Evolutionary conservation across 2,888 invertebrate species (phyloP).

Genomic region (Lasius platythorax): DNA sequence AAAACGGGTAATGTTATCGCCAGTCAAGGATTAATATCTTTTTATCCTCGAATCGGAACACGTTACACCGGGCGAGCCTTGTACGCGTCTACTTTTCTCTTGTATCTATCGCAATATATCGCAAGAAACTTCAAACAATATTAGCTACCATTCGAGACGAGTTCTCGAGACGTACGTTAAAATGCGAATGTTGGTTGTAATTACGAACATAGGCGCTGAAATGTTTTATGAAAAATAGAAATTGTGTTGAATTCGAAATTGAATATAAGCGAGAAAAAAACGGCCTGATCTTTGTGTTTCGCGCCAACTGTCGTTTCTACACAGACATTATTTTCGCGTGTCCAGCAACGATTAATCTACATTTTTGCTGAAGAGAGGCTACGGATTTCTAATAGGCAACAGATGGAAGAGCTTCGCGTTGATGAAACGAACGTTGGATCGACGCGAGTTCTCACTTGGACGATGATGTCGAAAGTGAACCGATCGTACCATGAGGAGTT

Average conservation of each 20-base stretch:
- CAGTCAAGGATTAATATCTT: slow-evolving; percentile 20
- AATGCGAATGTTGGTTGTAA: not conserved
- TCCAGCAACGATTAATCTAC: not conserved
- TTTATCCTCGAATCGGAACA: not conserved
- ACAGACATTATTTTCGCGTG: not conserved
- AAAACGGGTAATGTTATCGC: slow-evolving; percentile 20
- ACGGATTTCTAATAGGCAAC: not conserved
- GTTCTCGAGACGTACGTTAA: slow-evolving; percentile 3
- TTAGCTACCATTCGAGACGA: not conserved
- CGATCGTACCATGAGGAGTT: not conserved
- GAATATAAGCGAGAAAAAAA: not conserved
- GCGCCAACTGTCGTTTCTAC: not conserved
- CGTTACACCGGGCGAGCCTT: not conserved
- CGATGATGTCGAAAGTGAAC: slow-evolving; percentile 1
- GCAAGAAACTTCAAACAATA: not conserved
- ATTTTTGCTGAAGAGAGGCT: not conserved
- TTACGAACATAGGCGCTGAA: not conserved
- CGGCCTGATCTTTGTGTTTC: not conserved
- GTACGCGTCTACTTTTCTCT: not conserved
- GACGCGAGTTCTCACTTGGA: not conserved
- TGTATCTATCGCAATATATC: not conserved
- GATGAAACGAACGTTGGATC: not conserved
- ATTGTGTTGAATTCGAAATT: not conserved
- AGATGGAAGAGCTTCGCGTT: not conserved
- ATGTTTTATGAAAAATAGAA: not conserved